Conservation (phyloP, 2,113 vertebrate species). For the Falco punctatus region DNA sequence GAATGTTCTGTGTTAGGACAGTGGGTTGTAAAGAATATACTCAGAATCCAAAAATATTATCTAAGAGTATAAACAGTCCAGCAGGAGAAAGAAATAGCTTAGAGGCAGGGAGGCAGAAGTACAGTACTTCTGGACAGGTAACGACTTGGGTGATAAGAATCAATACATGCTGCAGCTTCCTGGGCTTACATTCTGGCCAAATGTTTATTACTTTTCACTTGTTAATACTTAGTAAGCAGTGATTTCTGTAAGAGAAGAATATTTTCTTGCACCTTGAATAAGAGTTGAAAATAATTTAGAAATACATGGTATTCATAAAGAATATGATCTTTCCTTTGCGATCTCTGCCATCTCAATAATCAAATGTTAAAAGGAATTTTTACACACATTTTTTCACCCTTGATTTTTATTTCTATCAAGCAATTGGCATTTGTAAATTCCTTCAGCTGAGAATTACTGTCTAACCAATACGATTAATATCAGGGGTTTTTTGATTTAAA, state of each 20-base stretch:
- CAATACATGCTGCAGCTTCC: not conserved
- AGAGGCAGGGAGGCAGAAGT: not conserved
- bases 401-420: not conserved
- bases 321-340: not conserved
- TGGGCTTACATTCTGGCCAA: not conserved
- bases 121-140: not conserved
- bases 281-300: not conserved
- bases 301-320: not conserved
- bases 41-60: not conserved
- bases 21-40: not conserved
- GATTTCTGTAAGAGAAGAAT: not conserved
- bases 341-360: not conserved
- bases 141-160: not conserved
- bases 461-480: not conserved
- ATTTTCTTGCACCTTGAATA: not conserved
- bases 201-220: not conserved
- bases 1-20: not conserved
- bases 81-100: not conserved
- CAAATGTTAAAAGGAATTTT: not conserved
- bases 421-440: not conserved
- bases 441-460: not conserved
- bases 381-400: not conserved
- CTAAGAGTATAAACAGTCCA: not conserved
- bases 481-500: not conserved
- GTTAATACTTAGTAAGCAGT: not conserved